These are phyloP conservation scores for Pogonus chalceus DNA, from an alignment of 1,140 invertebrate species.

Conservation along the genomic window DNA sequence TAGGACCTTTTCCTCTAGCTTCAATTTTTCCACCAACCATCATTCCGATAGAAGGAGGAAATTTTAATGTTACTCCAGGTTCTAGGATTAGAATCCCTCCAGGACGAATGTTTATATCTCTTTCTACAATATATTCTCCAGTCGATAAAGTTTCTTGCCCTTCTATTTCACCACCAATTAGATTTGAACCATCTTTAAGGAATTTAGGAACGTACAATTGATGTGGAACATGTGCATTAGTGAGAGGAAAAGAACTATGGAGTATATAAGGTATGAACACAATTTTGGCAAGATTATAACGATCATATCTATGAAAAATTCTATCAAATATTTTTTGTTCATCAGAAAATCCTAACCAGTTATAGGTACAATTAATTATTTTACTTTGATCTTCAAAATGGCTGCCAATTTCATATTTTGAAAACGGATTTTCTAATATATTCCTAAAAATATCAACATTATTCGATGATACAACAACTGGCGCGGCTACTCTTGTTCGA, in stretches of 20 bases:
- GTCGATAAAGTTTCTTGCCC: conserved; percentile 65
- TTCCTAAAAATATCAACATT: conserved; percentile 88
- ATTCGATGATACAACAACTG: conserved; percentile 79
- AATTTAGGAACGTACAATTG: conserved; percentile 70
- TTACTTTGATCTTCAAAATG: conserved; percentile 90
- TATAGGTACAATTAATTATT: conserved; percentile 85
- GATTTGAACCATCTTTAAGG: conserved; percentile 49
- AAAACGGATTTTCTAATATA: conserved; percentile 83
- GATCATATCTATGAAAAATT: conserved; percentile 82
- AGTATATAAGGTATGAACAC: conserved; percentile 76
- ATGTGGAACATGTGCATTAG: conserved; percentile 61
- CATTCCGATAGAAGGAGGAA: conserved; percentile 87
- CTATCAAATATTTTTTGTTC: conserved; percentile 69
- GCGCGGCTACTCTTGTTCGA: conserved; percentile 77
- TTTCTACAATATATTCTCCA: conserved; percentile 75
- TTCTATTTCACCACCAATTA: conserved; percentile 81
- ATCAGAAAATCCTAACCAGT: conserved; percentile 79
- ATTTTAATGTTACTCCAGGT: conserved; percentile 76
- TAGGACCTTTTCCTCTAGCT: conserved; percentile 63
- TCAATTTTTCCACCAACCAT: conserved; percentile 89
- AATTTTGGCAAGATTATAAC: conserved; percentile 85
- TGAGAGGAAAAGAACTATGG: conserved; percentile 71
- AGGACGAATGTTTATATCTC: conserved; percentile 85
- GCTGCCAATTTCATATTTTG: conserved; percentile 88
- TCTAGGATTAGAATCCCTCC: conserved; percentile 77